Percentiles rank a stretch among this genome's conserved stretches.
These are phyloP conservation scores for Danio aesculapii DNA, from an alignment of 2,797 vertebrate species.

Conservation along the genomic window DNA sequence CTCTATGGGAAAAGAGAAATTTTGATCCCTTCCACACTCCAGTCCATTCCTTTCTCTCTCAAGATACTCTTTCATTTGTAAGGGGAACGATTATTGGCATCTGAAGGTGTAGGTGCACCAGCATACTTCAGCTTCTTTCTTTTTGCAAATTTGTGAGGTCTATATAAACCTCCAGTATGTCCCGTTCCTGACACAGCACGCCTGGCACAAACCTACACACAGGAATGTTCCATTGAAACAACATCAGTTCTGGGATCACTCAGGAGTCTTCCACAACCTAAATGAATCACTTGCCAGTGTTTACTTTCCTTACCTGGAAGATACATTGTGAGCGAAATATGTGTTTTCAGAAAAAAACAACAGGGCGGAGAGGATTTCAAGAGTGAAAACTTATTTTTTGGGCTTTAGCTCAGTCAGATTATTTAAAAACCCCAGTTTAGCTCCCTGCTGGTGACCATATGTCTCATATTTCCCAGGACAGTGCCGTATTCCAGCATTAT, in stretches of 20 bases:
- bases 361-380: not conserved
- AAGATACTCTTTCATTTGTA: constrained; percentile 34
- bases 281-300: constrained; percentile 12
- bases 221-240: constrained; percentile 22
- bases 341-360: constrained; percentile 13
- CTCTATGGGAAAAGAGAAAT: constrained; percentile 67
- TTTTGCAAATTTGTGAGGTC: constrained; percentile 38
- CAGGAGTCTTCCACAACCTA: constrained; percentile 7
- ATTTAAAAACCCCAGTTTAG: too few species aligned
- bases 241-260: not conserved
- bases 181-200: constrained; percentile 74
- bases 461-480: too few species aligned
- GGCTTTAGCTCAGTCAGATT: too few species aligned
- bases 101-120: constrained; percentile 68
- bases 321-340: not conserved
- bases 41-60: constrained; percentile 57
- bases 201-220: constrained; percentile 63
- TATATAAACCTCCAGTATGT: constrained; percentile 61
- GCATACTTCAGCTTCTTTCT: constrained; percentile 4
- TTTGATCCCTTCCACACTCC: constrained; percentile 54
- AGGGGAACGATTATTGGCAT: constrained; percentile 32
- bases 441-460: too few species aligned
- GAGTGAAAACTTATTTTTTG: not conserved
- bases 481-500: too few species aligned
- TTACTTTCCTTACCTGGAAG: constrained; percentile 29